These are phyloP conservation scores for Pelusios castaneus DNA, from an alignment of 2,113 vertebrate genomes.

Conservation along the genomic window DNA sequence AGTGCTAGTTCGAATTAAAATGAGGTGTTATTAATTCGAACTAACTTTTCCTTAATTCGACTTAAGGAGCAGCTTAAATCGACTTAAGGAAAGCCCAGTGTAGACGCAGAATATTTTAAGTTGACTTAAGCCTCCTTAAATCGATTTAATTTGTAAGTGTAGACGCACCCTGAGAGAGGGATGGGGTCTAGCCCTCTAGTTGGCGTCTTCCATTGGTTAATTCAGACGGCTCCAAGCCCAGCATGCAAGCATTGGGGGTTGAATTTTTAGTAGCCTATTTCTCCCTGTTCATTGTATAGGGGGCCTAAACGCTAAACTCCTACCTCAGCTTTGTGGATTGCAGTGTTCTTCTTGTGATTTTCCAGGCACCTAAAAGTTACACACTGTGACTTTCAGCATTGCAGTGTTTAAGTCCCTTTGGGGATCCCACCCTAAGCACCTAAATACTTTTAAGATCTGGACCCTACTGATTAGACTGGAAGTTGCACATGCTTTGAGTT, in stretches of 20 bases:
- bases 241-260: not conserved
- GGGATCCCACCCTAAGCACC: not conserved
- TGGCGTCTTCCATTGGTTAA: not conserved
- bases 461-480: not conserved
- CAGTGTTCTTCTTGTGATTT: not conserved
- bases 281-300: not conserved
- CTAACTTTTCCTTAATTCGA: no score
- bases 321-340: not conserved
- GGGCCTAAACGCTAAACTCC: not conserved
- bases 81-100: no score
- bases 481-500: not conserved
- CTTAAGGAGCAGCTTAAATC: no score
- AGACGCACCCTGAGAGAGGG: not conserved
- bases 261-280: not conserved
- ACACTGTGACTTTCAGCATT: not conserved
- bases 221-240: not conserved
- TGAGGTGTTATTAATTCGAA: no score
- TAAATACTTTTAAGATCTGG: not conserved
- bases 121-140: no score
- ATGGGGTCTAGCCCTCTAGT: not conserved
- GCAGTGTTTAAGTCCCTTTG: not conserved
- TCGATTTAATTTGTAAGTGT: no score
- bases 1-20: no score
- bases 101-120: no score
- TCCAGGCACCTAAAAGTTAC: not conserved